Percentiles rank a stretch among this genome's conserved stretches.
Conservation (phyloP, 2,888 invertebrate species). For the Anticlea derivata region DNA sequence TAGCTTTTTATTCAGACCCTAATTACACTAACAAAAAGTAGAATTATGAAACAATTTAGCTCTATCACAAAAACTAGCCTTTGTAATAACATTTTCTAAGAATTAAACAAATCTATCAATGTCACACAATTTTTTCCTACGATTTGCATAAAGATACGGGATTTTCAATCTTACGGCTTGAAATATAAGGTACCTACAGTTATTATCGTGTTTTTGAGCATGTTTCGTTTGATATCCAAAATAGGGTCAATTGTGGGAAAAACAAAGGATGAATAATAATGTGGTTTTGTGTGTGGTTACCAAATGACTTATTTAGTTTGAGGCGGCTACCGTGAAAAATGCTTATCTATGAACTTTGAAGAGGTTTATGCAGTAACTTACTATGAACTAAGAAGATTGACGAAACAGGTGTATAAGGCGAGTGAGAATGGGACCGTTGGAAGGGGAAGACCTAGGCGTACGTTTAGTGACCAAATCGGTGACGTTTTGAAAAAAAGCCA, state of each 20-base stretch:
- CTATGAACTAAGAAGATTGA: background rate
- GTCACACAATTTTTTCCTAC: slow-evolving; percentile 48
- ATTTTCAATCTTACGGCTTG: slow-evolving; percentile 37
- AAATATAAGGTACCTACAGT: slow-evolving; percentile 25
- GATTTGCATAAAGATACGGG: slow-evolving; percentile 18
- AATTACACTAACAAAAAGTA: slow-evolving; percentile 19
- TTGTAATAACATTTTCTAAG: slow-evolving; percentile 35
- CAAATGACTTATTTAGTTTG: slow-evolving; percentile 66
- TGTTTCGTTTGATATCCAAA: slow-evolving; percentile 40
- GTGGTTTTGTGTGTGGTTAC: slow-evolving; percentile 51
- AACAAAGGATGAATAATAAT: slow-evolving; percentile 66
- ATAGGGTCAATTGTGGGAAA: slow-evolving; percentile 65
- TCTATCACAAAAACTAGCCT: slow-evolving; percentile 27
- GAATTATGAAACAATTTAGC: slow-evolving; percentile 21
- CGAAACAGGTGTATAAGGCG: too few relatives aligned
- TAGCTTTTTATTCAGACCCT: slow-evolving; percentile 9
- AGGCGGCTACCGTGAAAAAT: slow-evolving; percentile 70
- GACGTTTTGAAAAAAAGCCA: too few relatives aligned
- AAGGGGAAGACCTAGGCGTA: too few relatives aligned
- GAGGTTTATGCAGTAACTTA: slow-evolving; percentile 42
- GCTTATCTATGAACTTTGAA: slow-evolving; percentile 55
- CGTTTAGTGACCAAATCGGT: too few relatives aligned
- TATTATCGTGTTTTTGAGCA: slow-evolving; percentile 12
- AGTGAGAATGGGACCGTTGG: too few relatives aligned
- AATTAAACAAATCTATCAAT: slow-evolving; percentile 64